Conservation (phyloP, 2,888 invertebrate genomes). For the Pyrrhia umbra region DNA sequence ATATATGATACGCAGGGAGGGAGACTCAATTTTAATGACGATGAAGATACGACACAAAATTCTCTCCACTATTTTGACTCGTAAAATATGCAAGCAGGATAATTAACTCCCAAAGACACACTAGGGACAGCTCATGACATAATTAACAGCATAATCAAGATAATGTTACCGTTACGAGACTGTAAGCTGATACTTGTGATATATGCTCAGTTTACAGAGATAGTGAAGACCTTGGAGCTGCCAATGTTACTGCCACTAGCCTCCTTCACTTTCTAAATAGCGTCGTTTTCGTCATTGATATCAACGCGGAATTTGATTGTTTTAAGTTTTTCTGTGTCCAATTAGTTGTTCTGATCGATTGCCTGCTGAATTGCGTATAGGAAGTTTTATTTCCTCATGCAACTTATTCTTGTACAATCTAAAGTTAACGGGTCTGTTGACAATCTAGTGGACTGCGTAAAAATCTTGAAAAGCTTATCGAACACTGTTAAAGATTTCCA, state of each 20-base stretch:
- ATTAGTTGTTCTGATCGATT: background rate
- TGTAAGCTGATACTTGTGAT: slow-evolving; percentile 38
- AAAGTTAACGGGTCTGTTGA: too few relatives aligned
- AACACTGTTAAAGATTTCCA: too few relatives aligned
- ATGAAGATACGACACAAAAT: background rate
- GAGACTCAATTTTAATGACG: too few relatives aligned
- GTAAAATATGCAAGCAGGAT: background rate
- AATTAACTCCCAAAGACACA: slow-evolving; percentile 26
- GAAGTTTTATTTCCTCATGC: background rate
- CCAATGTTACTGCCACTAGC: slow-evolving; percentile 65
- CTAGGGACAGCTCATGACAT: slow-evolving; percentile 17
- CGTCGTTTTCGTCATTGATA: slow-evolving; percentile 3
- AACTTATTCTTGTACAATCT: too few relatives aligned
- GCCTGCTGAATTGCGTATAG: background rate
- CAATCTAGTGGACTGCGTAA: too few relatives aligned
- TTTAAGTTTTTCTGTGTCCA: slow-evolving; percentile 11
- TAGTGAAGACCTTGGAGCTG: slow-evolving; percentile 65
- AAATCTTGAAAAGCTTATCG: too few relatives aligned
- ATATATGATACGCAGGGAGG: too few relatives aligned
- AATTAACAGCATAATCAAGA: slow-evolving; percentile 44
- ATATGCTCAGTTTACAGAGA: slow-evolving; percentile 49
- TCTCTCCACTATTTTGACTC: background rate
- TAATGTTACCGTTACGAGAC: slow-evolving; percentile 32
- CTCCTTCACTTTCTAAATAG: slow-evolving; percentile 65
- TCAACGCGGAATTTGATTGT: slow-evolving; percentile 1